Conservation (phyloP, 35 echinoderm and acorn worm genomes). For the Lytechinus variegatus region DNA sequence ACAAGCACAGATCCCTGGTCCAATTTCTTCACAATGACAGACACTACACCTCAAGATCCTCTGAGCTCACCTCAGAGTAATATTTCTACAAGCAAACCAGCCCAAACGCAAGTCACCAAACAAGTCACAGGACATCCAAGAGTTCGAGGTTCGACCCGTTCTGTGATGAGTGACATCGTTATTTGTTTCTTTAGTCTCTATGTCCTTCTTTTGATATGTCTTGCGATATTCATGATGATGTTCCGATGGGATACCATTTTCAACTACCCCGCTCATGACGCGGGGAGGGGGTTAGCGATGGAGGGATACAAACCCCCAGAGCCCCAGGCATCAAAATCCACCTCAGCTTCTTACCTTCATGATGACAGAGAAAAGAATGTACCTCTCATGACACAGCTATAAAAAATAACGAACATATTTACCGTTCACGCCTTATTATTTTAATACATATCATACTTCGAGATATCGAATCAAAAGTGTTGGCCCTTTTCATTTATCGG, state of each 20-base stretch:
- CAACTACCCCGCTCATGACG: not conserved
- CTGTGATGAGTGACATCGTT: not conserved
- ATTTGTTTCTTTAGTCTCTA: slow-evolving; percentile 1
- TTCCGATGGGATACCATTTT: not conserved
- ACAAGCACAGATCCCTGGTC: not conserved
- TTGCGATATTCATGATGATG: not conserved
- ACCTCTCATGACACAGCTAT: not conserved
- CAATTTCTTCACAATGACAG: not conserved
- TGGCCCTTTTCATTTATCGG: too few relatives aligned
- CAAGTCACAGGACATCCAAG: not conserved
- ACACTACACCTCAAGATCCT: not conserved
- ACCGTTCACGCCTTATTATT: too few relatives aligned
- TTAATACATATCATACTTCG: too few relatives aligned
- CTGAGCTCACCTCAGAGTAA: not conserved
- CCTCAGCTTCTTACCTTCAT: not conserved
- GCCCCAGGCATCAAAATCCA: not conserved
- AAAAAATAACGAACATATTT: too few relatives aligned
- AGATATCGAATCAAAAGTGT: too few relatives aligned
- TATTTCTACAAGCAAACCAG: not conserved
- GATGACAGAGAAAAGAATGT: not conserved
- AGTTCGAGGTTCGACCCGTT: not conserved
- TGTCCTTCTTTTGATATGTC: not conserved
- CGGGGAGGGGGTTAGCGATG: not conserved
- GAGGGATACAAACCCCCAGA: not conserved
- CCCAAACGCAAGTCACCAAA: not conserved